Evolutionary conservation across 2,797 vertebrate species (phyloP).

Genomic region (Hippocampus kuda): DNA sequence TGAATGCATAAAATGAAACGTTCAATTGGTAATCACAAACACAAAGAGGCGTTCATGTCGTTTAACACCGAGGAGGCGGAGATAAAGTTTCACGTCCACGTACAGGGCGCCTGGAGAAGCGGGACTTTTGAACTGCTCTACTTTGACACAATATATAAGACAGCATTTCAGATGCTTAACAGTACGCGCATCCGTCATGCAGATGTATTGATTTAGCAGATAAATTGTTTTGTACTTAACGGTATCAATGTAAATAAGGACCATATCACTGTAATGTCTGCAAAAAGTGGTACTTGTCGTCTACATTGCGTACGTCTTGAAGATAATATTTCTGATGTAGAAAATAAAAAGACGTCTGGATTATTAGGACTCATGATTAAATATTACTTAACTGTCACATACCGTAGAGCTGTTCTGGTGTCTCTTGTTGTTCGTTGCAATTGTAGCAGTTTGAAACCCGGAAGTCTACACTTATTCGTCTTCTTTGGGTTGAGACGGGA

Average conservation of each 20-base stretch:
- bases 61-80: neutral
- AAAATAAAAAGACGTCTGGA: neutral
- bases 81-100: neutral
- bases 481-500: slow-evolving; percentile 34
- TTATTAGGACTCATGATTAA: neutral
- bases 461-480: slow-evolving; percentile 33
- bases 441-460: slow-evolving; percentile 39
- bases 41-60: neutral
- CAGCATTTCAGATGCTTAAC: neutral
- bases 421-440: neutral
- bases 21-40: neutral
- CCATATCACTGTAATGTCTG: neutral
- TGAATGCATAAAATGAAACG: neutral
- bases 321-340: neutral
- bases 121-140: neutral
- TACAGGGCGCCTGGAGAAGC: neutral
- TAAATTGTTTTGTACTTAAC: neutral
- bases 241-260: neutral
- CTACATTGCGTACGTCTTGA: neutral
- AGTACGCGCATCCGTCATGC: neutral
- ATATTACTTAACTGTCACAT: neutral
- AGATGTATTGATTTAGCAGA: neutral
- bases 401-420: neutral
- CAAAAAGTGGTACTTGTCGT: neutral
- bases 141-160: neutral